Percentiles rank a stretch among this genome's conserved stretches.
Evolutionary conservation across 2,797 vertebrate species (phyloP).

Genomic region (Borostomias antarcticus): DNA sequence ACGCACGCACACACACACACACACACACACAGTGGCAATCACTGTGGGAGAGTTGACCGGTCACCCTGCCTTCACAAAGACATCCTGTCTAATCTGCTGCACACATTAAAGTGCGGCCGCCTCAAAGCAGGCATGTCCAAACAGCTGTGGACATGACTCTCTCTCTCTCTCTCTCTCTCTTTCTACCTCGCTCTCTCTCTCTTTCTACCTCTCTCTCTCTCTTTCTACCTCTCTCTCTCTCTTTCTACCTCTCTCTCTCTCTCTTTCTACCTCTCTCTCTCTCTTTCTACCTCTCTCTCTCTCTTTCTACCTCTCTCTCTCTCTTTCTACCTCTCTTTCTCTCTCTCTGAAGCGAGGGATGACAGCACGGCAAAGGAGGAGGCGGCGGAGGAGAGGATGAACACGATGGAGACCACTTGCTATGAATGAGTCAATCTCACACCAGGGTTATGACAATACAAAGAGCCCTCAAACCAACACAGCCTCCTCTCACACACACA

Average conservation of each 20-base stretch:
- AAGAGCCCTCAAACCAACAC: conserved; percentile 55
- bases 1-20: conserved; percentile 22
- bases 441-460: conserved; percentile 65
- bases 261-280: neutral
- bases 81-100: conserved; percentile 60
- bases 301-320: neutral
- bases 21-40: neutral
- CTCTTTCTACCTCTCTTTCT: neutral
- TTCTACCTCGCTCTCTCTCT: neutral
- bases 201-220: conserved; percentile 16
- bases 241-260: conserved; percentile 33
- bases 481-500: conserved; percentile 47
- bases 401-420: conserved; percentile 48
- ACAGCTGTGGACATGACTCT: conserved; percentile 65
- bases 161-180: conserved; percentile 10
- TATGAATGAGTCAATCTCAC: conserved; percentile 67
- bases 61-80: conserved; percentile 52
- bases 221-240: conserved; percentile 36
- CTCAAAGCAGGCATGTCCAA: conserved; percentile 68
- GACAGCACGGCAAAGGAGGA: conserved; percentile 40
- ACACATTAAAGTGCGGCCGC: conserved; percentile 65
- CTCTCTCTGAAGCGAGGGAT: conserved; percentile 45
- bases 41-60: conserved; percentile 40
- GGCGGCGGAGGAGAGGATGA: conserved; percentile 38
- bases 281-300: conserved; percentile 12